Base-by-base conservation (phyloP, 2,113 vertebrate species). In the Lampris incognitus region DNA sequence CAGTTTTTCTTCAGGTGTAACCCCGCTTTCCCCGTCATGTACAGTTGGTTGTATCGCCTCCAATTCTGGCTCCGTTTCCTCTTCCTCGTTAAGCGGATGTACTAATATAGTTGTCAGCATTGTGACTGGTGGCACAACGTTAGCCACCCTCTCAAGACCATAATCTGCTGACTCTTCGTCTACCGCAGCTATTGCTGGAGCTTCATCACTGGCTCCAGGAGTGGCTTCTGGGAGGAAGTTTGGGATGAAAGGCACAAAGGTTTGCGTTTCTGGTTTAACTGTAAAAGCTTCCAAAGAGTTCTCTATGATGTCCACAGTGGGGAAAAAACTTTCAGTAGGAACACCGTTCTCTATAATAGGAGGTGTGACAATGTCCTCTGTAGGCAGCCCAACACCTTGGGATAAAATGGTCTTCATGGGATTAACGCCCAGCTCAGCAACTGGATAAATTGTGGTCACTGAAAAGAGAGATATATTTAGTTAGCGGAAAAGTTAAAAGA, bases 381-480 rank as follows among this genome's bases (percentile, higher is more conserved):
- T 4, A 38, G 5, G 13, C 1, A 36, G 37, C n/a, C 5, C 24
- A 9, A 49, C 6, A 46, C 6, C 3, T 8, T 65, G 9, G 0
- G 76, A 52, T 38, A 52, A 2, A 1, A 2, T 5, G 0, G 4
- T 62, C 58, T 87, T 72, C 6, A 42, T 4, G 36, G 75, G 64
- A 6, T 85, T 83, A 1, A 86, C 44, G 42, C 61, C 71, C 0
- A 82, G 74, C 39, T 85, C 84, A 1, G 51, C 82, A 2, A 78
- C 74, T 38, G 82, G 78, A 78, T 91, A 76, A 68, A 90, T 61
- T 66, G 85, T 90, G 9, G 73, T 87, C 36, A 89, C 90, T 93
- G 79, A 60, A 79, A 80, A 73, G 6, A 49, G 71, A 67, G 2
- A 48, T n/a, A 51, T 6, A 38, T 11, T 40, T 2, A 24, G 24